Conservation (phyloP, 2,888 invertebrate species). For the Dynastes maya region DNA sequence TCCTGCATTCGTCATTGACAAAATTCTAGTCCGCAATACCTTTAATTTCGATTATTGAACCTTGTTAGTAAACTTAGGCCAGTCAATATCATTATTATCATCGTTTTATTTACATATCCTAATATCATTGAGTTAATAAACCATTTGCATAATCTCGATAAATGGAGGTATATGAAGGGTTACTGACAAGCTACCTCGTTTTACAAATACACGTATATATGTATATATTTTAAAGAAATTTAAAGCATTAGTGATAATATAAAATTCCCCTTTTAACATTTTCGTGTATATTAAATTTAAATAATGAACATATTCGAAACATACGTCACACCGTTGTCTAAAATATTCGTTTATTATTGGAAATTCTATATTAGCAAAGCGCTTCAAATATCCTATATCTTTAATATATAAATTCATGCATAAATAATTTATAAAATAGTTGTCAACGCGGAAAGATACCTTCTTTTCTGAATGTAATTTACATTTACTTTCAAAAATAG, state of each 20-base stretch:
- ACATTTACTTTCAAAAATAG: conserved; percentile 56
- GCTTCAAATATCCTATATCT: conserved; percentile 7
- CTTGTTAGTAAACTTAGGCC: conserved; percentile 43
- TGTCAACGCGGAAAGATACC: conserved; percentile 46
- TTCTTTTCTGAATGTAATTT: conserved; percentile 53
- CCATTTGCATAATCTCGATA: conserved; percentile 16
- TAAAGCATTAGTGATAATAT: conserved; percentile 13
- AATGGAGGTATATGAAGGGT: conserved; percentile 43
- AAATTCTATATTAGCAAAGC: background rate
- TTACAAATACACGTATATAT: conserved; percentile 46
- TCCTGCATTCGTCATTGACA: background rate
- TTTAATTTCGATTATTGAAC: conserved; percentile 2
- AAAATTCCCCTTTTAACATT: background rate
- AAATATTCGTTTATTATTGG: too few species aligned
- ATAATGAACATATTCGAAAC: too few species aligned
- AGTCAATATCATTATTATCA: conserved; percentile 40
- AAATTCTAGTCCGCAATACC: background rate
- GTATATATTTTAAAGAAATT: conserved; percentile 26
- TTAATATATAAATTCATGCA: conserved; percentile 41
- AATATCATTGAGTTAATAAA: conserved; percentile 12
- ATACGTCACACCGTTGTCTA: too few species aligned
- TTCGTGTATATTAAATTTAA: background rate
- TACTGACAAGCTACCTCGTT: conserved; percentile 34
- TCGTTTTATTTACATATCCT: background rate
- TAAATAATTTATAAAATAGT: conserved; percentile 49